Base-by-base conservation (phyloP, 2,888 invertebrate species). In the Hecatera dysodea region DNA sequence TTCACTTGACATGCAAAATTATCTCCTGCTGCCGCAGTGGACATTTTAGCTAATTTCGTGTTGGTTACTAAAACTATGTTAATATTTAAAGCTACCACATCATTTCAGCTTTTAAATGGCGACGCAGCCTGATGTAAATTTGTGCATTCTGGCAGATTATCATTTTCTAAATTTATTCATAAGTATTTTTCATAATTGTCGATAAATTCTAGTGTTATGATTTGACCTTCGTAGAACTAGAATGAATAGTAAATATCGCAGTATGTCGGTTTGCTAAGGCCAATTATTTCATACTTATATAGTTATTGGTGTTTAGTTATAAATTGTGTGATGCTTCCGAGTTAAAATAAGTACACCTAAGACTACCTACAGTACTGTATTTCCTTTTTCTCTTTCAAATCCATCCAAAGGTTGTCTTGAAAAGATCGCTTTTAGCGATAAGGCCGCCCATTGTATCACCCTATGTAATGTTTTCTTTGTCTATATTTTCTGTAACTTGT, bases 1-100 rank as follows among this genome's bases (percentile, higher is more conserved):
- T 78, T 66, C 71, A 78, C 69, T 72, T 85, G 87, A 87, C 86
- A 83, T 76, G 83, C 72, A 77, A 84, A 89, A 88, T 88, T 65
- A 89, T 90, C 86, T 86, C 79, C 82, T 83, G 63, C 66, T 72
- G 48, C 60, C 75, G 62, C 81, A 81, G 84, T 87, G 89, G 90
- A 90, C 90, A 89, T 86, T 87, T 83, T 85, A 87, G 88, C 90
- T 91, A 91, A 92, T 93, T 91, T 90, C 85, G 76, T 83, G 89
- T 84, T 81, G 82, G 87, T 88, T 87, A 84, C 88, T 91, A 89
- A 90, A 91, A 88, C 86, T 85, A 82, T 81, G 80, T 92, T 89
- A 87, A 91, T 93, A 93, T 90, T 92, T 92, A 87, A 92, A 88
- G 83, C 72, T 42, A 82, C 88, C 86, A 83, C 89, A 88, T 80